Conservation (phyloP, 2,113 vertebrate species). For the Alosa alosa region DNA sequence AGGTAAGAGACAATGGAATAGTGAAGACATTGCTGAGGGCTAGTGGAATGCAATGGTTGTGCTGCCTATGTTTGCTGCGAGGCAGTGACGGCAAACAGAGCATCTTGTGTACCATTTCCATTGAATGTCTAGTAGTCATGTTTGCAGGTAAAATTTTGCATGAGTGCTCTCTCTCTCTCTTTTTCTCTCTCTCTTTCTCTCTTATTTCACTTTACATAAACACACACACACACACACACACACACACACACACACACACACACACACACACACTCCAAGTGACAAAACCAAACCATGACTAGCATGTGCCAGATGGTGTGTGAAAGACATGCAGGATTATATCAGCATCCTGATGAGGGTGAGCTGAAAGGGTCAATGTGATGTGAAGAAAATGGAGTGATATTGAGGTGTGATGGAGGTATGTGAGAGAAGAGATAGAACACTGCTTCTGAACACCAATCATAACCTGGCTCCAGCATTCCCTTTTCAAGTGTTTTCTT, state of each 20-base stretch:
- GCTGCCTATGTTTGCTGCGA: neutral
- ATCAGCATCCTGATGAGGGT: too few species aligned
- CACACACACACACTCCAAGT: too few species aligned
- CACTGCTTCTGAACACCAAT: neutral
- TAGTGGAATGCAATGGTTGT: neutral
- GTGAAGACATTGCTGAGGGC: neutral
- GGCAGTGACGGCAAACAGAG: neutral
- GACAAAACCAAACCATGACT: too few species aligned
- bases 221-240: too few species aligned
- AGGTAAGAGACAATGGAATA: neutral
- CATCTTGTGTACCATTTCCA: neutral
- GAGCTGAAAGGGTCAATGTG: too few species aligned
- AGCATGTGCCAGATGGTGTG: too few species aligned
- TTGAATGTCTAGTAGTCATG: conserved; percentile 47
- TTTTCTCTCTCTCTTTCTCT: neutral
- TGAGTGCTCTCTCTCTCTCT: conserved; percentile 15
- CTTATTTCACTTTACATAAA: too few species aligned
- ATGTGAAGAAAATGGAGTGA: too few species aligned
- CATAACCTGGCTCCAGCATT: neutral
- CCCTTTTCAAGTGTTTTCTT: neutral
- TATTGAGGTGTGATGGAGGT: neutral
- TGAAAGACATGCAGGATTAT: too few species aligned
- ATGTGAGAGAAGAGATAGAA: neutral
- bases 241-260: conserved; percentile 9
- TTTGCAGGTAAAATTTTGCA: conserved; percentile 50